Conservation (phyloP, 2,113 vertebrate genomes). For the Myotis davidii region DNA sequence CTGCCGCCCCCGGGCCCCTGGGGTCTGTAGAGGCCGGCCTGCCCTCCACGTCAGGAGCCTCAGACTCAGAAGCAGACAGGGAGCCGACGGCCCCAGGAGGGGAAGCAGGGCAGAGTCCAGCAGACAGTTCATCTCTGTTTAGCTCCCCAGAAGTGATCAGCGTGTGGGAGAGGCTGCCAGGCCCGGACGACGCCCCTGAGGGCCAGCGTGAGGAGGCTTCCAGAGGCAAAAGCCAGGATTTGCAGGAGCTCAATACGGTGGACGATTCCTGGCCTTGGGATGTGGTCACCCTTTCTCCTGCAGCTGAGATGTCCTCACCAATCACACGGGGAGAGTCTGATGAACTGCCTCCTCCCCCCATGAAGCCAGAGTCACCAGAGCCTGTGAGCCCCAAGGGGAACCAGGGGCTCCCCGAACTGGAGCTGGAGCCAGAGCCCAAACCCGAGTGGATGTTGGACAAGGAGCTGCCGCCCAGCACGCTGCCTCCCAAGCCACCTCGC, state of each 20-base stretch:
- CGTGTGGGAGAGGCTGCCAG: constrained; percentile 65
- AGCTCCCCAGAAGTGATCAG: constrained; percentile 74
- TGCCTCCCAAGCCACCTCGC: constrained; percentile 77
- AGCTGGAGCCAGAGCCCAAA: background rate
- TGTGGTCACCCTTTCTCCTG: constrained; percentile 70
- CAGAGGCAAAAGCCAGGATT: background rate
- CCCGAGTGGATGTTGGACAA: background rate
- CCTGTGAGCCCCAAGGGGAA: background rate
- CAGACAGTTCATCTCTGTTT: constrained; percentile 61
- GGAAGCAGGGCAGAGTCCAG: constrained; percentile 60
- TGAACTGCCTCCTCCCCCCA: background rate
- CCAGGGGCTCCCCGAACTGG: background rate
- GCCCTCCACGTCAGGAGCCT: background rate
- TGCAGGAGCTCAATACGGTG: background rate
- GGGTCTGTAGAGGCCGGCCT: background rate
- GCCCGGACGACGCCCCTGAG: background rate
- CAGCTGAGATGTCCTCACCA: constrained; percentile 37
- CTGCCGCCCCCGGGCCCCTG: background rate
- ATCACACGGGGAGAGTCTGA: background rate
- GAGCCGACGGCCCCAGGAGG: constrained; percentile 11
- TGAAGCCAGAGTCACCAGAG: constrained; percentile 12
- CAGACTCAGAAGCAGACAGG: constrained; percentile 12
- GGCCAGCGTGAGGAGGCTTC: background rate
- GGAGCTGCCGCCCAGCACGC: background rate
- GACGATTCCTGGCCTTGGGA: constrained; percentile 74